Percentiles rank a stretch among this genome's conserved stretches.
These are phyloP conservation scores for Leptinotarsa peninsularis DNA, from an alignment of 2,888 invertebrate species.

Conservation along the genomic window DNA sequence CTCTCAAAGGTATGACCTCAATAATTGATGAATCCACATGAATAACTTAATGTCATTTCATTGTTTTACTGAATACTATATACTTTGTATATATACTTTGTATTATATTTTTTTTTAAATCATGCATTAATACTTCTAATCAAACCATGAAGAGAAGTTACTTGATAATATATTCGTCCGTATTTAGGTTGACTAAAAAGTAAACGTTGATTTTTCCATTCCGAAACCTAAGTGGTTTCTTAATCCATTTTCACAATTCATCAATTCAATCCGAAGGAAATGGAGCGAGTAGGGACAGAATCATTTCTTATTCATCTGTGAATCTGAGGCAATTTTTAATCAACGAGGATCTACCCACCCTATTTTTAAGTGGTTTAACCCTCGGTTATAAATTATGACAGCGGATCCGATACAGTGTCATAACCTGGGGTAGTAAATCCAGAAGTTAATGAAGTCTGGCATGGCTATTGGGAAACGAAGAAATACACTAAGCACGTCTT, in stretches of 20 bases:
- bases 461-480: conserved; percentile 45
- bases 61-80: no score
- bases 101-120: no score
- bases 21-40: no score
- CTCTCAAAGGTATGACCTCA: no score
- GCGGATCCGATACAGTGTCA: conserved; percentile 51
- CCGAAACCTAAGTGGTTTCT: not conserved
- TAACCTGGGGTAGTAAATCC: conserved; percentile 52
- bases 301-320: conserved; percentile 33
- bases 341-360: conserved; percentile 42
- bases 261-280: conserved; percentile 18
- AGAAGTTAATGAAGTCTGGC: conserved; percentile 51
- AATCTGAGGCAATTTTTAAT: conserved; percentile 44
- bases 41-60: no score
- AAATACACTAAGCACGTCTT: conserved; percentile 52
- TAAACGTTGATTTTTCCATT: not conserved
- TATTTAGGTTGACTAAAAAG: no score
- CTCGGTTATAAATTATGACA: conserved; percentile 57
- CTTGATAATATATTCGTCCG: no score
- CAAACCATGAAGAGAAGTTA: no score
- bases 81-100: no score
- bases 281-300: conserved; percentile 30
- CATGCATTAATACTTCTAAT: no score
- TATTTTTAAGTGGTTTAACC: conserved; percentile 47
- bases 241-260: conserved; percentile 19